These are phyloP conservation scores for Matsumurasca onukii DNA, from an alignment of 1,140 invertebrate species.

Conservation along the genomic window DNA sequence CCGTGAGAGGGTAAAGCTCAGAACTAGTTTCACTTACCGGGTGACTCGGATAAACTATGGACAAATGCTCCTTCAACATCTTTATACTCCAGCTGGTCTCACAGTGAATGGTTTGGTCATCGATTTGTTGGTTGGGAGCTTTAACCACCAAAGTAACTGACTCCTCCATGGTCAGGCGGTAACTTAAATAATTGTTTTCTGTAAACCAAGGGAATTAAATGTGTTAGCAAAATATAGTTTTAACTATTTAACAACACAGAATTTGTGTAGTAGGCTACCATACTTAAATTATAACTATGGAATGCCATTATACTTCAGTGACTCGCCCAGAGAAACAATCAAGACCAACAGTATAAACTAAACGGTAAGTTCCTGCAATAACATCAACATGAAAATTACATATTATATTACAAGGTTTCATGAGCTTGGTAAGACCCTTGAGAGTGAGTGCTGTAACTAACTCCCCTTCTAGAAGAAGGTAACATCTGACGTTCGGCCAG, in stretches of 20 bases:
- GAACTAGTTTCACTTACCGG: conserved; percentile 66
- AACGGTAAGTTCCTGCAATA: too few relatives aligned
- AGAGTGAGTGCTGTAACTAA: too few relatives aligned
- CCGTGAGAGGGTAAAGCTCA: too few relatives aligned
- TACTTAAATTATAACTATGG: not conserved
- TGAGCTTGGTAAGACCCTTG: too few relatives aligned
- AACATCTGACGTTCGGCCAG: too few relatives aligned
- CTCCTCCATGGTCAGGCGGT: conserved; percentile 34
- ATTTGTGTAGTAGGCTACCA: not conserved
- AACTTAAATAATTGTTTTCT: not conserved
- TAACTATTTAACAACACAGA: not conserved
- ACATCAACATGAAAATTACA: too few relatives aligned
- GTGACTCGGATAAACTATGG: conserved; percentile 84
- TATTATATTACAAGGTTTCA: too few relatives aligned
- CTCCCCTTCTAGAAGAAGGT: too few relatives aligned
- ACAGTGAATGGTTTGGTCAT: conserved; percentile 81
- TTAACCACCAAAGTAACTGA: conserved; percentile 78
- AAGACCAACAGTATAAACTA: too few relatives aligned
- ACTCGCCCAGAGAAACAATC: too few relatives aligned
- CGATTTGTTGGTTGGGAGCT: conserved; percentile 85
- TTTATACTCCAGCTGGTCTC: conserved; percentile 81
- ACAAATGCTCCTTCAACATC: conserved; percentile 78
- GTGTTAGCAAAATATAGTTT: not conserved
- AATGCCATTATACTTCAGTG: too few relatives aligned
- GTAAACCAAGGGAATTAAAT: not conserved